Evolutionary conservation across 2,797 vertebrate species (phyloP).

Genomic region (Chloroceryle amazona): DNA sequence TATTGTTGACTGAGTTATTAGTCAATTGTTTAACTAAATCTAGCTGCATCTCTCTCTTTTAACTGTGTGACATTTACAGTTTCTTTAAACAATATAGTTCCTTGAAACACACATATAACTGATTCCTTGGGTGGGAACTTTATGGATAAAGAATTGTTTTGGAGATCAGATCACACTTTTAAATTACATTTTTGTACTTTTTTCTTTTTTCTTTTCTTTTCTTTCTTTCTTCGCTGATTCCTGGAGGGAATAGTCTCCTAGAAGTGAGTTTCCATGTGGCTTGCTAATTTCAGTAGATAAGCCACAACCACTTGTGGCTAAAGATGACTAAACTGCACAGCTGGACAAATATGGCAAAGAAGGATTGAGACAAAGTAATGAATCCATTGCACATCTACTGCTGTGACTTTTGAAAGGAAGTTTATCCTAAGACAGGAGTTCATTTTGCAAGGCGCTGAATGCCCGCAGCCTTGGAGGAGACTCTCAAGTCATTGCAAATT

Average conservation of each 20-base stretch:
- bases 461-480: neutral
- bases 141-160: conserved; percentile 2
- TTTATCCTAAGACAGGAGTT: neutral
- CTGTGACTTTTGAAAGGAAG: neutral
- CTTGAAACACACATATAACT: conserved; percentile 24
- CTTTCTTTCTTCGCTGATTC: neutral
- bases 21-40: conserved; percentile 75
- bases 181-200: neutral
- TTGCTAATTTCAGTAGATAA: conserved; percentile 7
- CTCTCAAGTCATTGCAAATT: neutral
- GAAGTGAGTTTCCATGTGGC: neutral
- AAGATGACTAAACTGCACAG: neutral
- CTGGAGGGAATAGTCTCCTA: neutral
- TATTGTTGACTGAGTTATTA: conserved; percentile 78
- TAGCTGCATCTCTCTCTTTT: conserved; percentile 67
- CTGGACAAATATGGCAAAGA: neutral
- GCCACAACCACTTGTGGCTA: neutral
- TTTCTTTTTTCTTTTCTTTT: neutral
- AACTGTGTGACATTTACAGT: conserved; percentile 54
- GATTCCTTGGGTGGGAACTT: conserved; percentile 54
- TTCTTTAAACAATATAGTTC: conserved; percentile 71
- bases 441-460: neutral
- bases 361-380: neutral
- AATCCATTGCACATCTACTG: neutral
- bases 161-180: conserved; percentile 8